These are phyloP conservation scores for Nemoura dubitans DNA, from an alignment of 2,888 invertebrate species.

Conservation along the genomic window DNA sequence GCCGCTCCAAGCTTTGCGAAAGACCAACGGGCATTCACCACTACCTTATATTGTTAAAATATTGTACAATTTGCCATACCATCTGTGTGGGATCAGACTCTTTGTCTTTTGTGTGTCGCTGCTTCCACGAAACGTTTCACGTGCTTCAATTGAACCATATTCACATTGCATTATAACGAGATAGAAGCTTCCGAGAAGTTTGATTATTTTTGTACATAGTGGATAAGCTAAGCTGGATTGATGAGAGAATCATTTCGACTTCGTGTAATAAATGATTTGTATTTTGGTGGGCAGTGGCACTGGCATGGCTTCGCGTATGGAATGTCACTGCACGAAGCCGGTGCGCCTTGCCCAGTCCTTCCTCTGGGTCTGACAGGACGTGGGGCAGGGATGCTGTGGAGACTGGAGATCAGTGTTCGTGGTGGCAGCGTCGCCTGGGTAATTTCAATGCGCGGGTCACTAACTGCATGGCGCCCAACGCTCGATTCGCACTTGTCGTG, in stretches of 20 bases:
- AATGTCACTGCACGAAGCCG: background rate
- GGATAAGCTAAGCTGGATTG: background rate
- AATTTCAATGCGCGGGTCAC: no score
- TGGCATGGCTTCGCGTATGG: no score
- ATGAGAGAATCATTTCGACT: background rate
- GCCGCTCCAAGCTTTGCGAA: background rate
- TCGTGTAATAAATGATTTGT: background rate
- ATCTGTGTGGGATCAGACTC: background rate
- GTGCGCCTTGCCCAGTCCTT: no score
- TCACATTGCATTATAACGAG: background rate
- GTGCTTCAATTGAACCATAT: background rate
- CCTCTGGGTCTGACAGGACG: no score
- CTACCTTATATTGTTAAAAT: background rate
- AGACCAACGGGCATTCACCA: background rate
- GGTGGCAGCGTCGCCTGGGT: no score
- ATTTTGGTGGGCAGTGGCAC: background rate
- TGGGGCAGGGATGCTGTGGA: no score
- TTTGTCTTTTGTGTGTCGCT: background rate
- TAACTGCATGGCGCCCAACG: no score
- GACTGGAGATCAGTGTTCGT: no score
- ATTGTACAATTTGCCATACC: background rate
- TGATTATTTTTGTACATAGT: background rate
- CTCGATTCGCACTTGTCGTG: no score
- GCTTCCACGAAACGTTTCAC: background rate
- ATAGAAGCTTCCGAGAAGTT: background rate